A percentile compares a stretch with the other conserved stretches of the same genome.
phyloP scores from a whole-genome alignment of 1,140 invertebrate genomes.

The Saccostrea glomerata region DNA sequence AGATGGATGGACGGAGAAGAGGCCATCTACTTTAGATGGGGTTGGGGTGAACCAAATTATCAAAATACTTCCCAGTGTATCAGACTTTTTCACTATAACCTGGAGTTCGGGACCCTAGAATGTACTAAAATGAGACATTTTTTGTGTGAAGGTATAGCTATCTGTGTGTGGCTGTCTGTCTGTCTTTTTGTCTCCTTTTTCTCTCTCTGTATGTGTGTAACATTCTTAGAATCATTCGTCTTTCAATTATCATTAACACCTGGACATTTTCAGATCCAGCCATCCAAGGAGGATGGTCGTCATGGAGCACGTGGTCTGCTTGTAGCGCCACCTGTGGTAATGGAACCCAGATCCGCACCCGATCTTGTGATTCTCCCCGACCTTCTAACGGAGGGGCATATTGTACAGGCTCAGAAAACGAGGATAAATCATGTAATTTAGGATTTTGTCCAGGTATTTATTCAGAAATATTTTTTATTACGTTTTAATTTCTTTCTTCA shows the following conservation, averaged over 20 bases:
- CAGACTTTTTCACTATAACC: neutral
- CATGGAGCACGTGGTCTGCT: constrained; percentile 59
- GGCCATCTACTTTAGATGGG: neutral
- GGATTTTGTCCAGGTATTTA: constrained; percentile 39
- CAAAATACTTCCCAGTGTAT: neutral
- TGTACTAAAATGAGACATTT: neutral
- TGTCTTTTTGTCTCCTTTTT: neutral
- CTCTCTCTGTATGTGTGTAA: neutral
- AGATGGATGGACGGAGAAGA: neutral
- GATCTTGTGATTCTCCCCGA: constrained; percentile 57
- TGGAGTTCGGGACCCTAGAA: neutral
- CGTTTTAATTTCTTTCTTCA: too few species aligned
- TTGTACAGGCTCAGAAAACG: constrained; percentile 49
- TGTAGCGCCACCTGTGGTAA: constrained; percentile 64
- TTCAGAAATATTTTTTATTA: neutral
- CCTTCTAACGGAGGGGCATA: constrained; percentile 57
- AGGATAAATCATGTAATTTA: constrained; percentile 45
- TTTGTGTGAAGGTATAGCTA: neutral
- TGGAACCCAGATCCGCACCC: constrained; percentile 51
- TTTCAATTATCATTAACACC: neutral
- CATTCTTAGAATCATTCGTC: neutral
- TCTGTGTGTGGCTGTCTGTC: neutral
- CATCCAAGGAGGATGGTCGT: constrained; percentile 60
- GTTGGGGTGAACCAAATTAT: neutral
- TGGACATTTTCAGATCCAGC: neutral